Evolutionary conservation across 2,113 vertebrate species (phyloP).

Genomic region (Planiliza haematocheilus): DNA sequence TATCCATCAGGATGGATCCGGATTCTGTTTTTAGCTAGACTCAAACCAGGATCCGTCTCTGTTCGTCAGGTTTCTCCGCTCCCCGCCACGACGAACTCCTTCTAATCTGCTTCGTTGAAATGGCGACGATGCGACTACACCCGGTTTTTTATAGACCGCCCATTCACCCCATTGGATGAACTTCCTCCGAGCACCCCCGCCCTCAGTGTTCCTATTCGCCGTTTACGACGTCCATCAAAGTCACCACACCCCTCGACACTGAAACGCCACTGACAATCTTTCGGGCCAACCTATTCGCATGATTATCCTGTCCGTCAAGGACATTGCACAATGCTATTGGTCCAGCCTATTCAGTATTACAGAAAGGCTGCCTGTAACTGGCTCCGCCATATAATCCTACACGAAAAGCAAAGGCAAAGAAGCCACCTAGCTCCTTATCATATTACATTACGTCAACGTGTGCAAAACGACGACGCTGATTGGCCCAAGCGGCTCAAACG

Average conservation of each 20-base stretch:
- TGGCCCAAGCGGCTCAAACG: slow-evolving; percentile 69
- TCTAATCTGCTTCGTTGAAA: slow-evolving; percentile 80
- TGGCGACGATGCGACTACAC: slow-evolving; percentile 80
- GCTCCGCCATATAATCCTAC: slow-evolving; percentile 21
- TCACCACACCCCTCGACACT: slow-evolving; percentile 46
- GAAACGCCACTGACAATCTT: not conserved
- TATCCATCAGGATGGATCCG: slow-evolving; percentile 87
- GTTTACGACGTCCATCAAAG: slow-evolving; percentile 39
- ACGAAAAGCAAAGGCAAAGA: slow-evolving; percentile 9
- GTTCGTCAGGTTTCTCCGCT: slow-evolving; percentile 58
- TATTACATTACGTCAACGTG: slow-evolving; percentile 77
- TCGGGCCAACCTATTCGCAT: slow-evolving; percentile 55
- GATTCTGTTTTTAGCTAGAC: slow-evolving; percentile 78
- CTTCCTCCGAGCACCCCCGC: slow-evolving; percentile 36
- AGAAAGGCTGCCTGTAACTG: slow-evolving; percentile 20
- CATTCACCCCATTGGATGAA: slow-evolving; percentile 72
- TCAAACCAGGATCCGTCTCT: slow-evolving; percentile 73
- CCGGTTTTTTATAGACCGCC: slow-evolving; percentile 79
- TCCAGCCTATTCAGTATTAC: not conserved
- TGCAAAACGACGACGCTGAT: slow-evolving; percentile 56
- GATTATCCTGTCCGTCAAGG: slow-evolving; percentile 50
- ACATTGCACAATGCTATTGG: slow-evolving; percentile 50
- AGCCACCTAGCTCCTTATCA: slow-evolving; percentile 32
- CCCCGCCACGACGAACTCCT: slow-evolving; percentile 36
- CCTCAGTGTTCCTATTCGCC: slow-evolving; percentile 60